phyloP scores from a whole-genome alignment of 1,140 invertebrate genomes.

The Psilanteris sp. region DNA sequence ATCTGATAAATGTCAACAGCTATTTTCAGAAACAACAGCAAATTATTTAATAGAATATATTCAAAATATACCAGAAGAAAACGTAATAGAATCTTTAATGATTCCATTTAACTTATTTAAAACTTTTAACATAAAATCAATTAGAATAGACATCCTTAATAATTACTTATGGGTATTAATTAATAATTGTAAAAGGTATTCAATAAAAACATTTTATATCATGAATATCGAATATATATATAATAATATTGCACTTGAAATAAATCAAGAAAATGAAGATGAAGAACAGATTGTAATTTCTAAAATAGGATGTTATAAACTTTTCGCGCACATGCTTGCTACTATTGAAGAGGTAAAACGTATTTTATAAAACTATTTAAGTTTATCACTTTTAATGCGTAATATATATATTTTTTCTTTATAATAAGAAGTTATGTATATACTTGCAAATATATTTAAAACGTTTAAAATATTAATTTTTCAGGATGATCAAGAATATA shows the following conservation, averaged over 20 bases:
- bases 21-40: conserved; percentile 65
- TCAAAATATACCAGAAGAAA: conserved; percentile 38
- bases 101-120: conserved; percentile 67
- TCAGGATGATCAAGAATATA: conserved; percentile 28
- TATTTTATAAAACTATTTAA: background rate
- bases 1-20: conserved; percentile 56
- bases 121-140: background rate
- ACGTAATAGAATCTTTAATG: conserved; percentile 64
- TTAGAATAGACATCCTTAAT: conserved; percentile 66
- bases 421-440: too few relatives aligned
- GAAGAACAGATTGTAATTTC: conserved; percentile 67
- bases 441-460: too few relatives aligned
- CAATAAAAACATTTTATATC: conserved; percentile 69
- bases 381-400: too few relatives aligned
- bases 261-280: conserved; percentile 33
- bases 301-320: conserved; percentile 71
- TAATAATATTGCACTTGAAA: conserved; percentile 17
- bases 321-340: conserved; percentile 71
- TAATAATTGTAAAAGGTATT: conserved; percentile 45
- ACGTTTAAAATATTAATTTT: conserved; percentile 6
- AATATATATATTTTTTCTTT: too few relatives aligned
- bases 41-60: conserved; percentile 67
- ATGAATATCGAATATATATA: conserved; percentile 65
- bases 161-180: conserved; percentile 69
- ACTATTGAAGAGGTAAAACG: conserved; percentile 40